These are phyloP conservation scores for Theristicus caerulescens DNA, from an alignment of 2,113 vertebrate genomes.

Conservation along the genomic window DNA sequence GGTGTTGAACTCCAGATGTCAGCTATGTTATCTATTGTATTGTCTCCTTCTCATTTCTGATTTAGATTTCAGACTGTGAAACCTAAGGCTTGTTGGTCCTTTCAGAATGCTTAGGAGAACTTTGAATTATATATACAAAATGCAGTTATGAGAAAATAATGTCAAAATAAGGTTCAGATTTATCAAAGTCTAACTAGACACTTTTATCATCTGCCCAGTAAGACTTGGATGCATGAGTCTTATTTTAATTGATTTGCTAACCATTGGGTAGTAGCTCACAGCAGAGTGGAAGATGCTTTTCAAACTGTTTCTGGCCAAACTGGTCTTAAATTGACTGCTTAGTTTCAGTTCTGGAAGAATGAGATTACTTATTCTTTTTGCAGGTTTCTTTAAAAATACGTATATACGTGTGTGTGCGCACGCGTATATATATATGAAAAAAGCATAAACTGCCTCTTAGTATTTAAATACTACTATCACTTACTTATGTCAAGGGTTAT, in stretches of 20 bases:
- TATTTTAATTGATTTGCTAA: neutral
- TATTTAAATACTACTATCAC: neutral
- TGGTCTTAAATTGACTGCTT: neutral
- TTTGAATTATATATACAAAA: neutral
- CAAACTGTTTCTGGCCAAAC: neutral
- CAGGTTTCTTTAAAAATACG: neutral
- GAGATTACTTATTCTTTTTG: neutral
- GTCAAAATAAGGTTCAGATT: neutral
- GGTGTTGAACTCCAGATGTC: neutral
- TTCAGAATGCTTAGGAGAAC: neutral
- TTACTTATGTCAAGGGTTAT: neutral
- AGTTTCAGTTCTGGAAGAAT: neutral
- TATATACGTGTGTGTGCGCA: accelerated
- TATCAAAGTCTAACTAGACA: neutral
- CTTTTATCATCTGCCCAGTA: neutral
- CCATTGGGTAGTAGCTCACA: neutral
- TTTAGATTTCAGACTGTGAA: neutral
- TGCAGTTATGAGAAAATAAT: neutral
- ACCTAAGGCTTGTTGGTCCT: neutral
- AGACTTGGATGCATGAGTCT: neutral
- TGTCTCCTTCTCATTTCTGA: neutral
- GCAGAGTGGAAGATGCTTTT: neutral
- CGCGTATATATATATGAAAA: neutral
- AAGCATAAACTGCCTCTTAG: neutral
- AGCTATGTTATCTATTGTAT: neutral